phyloP scores from a whole-genome alignment of 2,888 invertebrate species.

The Anthophora plumipes region DNA sequence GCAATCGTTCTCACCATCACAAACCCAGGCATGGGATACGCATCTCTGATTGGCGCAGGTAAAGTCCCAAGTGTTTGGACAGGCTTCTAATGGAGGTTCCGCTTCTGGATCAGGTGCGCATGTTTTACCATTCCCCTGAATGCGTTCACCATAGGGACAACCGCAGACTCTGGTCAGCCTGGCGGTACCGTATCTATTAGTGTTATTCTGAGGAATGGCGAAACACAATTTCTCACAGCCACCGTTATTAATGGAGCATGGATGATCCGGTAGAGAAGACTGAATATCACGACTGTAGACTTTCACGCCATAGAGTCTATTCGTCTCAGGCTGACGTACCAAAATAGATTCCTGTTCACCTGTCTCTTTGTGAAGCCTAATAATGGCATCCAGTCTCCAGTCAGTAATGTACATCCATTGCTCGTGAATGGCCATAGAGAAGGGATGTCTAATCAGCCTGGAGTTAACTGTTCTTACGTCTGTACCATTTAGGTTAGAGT shows the following conservation, averaged over 20 bases:
- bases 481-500: conserved; percentile 95
- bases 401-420: conserved; percentile 98
- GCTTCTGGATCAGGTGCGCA: conserved; percentile 93
- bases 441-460: conserved; percentile 93
- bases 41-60: conserved; percentile 96
- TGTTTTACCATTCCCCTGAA: conserved; percentile 89
- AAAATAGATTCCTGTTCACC: conserved; percentile 95
- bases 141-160: conserved; percentile 96
- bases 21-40: conserved; percentile 97
- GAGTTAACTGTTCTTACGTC: conserved; percentile 96
- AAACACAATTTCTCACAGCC: conserved; percentile 98
- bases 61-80: conserved; percentile 96
- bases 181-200: conserved; percentile 70
- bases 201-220: conserved; percentile 90
- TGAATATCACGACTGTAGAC: conserved; percentile 93
- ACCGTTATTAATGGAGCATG: conserved; percentile 93
- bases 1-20: conserved; percentile 98
- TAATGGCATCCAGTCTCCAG: conserved; percentile 97
- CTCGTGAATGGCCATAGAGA: conserved; percentile 95
- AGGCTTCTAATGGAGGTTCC: conserved; percentile 94
- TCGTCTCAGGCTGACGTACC: conserved; percentile 95
- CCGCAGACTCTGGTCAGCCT: conserved; percentile 91
- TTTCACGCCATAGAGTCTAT: conserved; percentile 96
- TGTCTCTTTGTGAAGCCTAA: conserved; percentile 94
- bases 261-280: conserved; percentile 89